Conservation (phyloP, 2,888 invertebrate species). For the Litoditis marina region DNA sequence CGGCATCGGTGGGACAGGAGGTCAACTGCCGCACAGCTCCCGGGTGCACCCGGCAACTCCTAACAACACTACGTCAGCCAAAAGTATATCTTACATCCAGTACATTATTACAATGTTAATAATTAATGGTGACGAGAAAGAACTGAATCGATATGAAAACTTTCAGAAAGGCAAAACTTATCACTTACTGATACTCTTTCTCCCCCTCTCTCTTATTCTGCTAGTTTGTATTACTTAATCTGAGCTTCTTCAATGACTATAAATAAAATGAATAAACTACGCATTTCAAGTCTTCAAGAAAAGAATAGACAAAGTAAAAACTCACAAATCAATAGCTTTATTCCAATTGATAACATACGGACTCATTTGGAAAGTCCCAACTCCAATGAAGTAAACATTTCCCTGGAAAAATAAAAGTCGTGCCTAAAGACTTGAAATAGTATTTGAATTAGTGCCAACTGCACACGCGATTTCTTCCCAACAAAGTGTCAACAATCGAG, state of each 20-base stretch:
- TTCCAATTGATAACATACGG: conserved; percentile 99
- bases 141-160: no score
- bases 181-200: neutral
- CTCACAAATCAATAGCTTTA: conserved; percentile 96
- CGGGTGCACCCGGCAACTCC: conserved; percentile 79
- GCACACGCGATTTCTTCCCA: neutral
- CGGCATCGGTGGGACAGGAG: conserved; percentile 85
- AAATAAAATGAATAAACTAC: neutral
- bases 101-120: no score
- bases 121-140: no score
- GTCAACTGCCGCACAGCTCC: conserved; percentile 91
- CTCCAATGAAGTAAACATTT: conserved; percentile 93
- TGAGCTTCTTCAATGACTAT: no score
- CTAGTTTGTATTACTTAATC: no score
- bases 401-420: conserved; percentile 69
- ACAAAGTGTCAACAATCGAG: neutral
- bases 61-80: no score
- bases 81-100: no score
- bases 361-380: conserved; percentile 90
- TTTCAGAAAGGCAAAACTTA: no score
- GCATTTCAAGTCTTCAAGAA: neutral
- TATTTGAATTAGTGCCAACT: no score
- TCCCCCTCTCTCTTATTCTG: neutral
- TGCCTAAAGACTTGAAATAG: neutral
- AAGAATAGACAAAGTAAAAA: conserved; percentile 21